phyloP scores from a whole-genome alignment of 2,113 vertebrate species.

The Daboia siamensis region DNA sequence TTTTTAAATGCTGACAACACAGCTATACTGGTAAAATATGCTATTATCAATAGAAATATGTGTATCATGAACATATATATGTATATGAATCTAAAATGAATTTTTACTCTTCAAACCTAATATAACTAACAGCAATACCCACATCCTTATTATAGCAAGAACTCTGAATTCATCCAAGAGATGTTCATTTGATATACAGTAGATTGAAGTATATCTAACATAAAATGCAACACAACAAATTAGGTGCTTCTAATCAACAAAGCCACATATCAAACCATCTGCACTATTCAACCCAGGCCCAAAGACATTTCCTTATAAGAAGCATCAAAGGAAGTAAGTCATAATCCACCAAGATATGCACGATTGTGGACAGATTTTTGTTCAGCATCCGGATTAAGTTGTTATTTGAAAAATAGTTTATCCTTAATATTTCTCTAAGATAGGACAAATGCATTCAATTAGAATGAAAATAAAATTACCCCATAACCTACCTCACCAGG shows the following conservation, averaged over 20 bases:
- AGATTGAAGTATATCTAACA: not conserved
- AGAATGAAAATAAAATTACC: not conserved
- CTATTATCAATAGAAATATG: not conserved
- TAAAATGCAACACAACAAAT: not conserved
- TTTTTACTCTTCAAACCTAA: not conserved
- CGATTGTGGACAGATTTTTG: not conserved
- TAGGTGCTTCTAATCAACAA: not conserved
- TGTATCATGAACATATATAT: not conserved
- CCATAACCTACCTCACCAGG: conserved; percentile 83
- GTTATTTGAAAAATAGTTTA: not conserved
- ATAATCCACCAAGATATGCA: not conserved
- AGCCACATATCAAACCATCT: not conserved
- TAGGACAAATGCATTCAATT: not conserved
- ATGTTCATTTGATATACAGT: not conserved
- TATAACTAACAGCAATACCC: not conserved
- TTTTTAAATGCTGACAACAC: not conserved
- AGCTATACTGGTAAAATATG: not conserved
- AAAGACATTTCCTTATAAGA: not conserved
- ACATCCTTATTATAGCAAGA: not conserved
- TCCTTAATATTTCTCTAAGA: not conserved
- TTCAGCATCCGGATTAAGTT: not conserved
- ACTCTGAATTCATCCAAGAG: not conserved
- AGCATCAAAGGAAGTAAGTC: not conserved
- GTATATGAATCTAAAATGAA: not conserved
- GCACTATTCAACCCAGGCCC: not conserved